Evolutionary conservation across 2,797 vertebrate species (phyloP).

Genomic region (Pogoniulus pusillus): DNA sequence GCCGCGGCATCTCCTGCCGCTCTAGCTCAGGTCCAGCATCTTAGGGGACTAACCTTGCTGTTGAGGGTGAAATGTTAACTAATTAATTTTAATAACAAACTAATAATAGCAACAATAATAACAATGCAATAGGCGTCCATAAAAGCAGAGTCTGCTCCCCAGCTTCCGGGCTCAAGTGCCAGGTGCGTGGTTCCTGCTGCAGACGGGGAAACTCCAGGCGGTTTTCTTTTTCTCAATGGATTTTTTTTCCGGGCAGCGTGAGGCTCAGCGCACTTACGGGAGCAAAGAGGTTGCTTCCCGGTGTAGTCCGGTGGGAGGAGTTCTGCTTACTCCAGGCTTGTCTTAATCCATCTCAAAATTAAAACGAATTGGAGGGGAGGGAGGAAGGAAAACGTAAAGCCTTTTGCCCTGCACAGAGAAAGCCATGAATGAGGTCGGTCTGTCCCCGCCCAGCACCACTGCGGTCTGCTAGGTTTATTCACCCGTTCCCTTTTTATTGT

Average conservation of each 20-base stretch:
- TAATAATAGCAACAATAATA: neutral
- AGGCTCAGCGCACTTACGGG: neutral
- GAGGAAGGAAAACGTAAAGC: neutral
- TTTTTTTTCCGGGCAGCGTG: neutral
- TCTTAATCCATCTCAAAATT: neutral
- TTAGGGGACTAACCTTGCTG: neutral
- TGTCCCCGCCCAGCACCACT: constrained; percentile 6
- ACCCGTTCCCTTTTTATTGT: neutral
- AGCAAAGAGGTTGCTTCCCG: neutral
- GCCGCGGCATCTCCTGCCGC: neutral
- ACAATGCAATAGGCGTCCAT: neutral
- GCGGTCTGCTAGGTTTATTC: neutral
- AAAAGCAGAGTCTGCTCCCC: neutral
- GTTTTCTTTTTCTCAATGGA: constrained; percentile 23
- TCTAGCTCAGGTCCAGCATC: neutral
- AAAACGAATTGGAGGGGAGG: neutral
- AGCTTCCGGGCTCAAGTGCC: neutral
- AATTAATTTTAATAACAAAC: neutral
- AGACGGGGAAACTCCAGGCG: neutral
- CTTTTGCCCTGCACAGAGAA: neutral
- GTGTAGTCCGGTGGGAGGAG: neutral
- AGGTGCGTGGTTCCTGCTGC: neutral
- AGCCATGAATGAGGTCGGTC: constrained; percentile 33
- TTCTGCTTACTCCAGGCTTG: neutral
- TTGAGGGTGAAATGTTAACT: neutral